Conservation (phyloP, 92 coral and sea anemone genomes). For the Bergia sp. region DNA sequence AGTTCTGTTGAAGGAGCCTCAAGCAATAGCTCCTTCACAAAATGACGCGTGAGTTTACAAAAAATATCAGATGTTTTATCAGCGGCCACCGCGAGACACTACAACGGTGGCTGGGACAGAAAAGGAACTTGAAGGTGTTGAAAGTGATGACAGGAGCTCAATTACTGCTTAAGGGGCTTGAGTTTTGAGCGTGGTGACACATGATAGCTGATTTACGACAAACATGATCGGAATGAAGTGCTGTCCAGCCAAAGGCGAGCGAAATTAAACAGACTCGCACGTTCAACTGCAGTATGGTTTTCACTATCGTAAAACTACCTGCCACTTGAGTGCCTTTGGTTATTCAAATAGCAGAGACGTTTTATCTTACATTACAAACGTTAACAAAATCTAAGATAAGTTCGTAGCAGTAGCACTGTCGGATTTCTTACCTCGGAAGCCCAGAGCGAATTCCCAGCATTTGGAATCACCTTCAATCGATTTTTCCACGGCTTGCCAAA, state of each 20-base stretch:
- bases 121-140: background rate
- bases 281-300: slow-evolving; percentile 32
- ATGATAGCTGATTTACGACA: slow-evolving; percentile 58
- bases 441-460: slow-evolving; percentile 96
- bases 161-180: slow-evolving; percentile 35
- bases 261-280: slow-evolving; percentile 41
- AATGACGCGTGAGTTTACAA: slow-evolving; percentile 55
- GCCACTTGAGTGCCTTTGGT: slow-evolving; percentile 40
- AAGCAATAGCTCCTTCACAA: slow-evolving; percentile 15
- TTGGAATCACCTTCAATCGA: slow-evolving; percentile 90
- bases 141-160: slow-evolving; percentile 52
- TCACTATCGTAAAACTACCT: slow-evolving; percentile 50
- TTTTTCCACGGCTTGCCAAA: slow-evolving; percentile 95
- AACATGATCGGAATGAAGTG: slow-evolving; percentile 66
- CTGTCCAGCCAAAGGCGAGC: slow-evolving; percentile 8
- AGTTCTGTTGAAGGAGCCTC: background rate
- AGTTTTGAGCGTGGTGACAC: slow-evolving; percentile 63
- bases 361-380: background rate
- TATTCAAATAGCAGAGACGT: background rate
- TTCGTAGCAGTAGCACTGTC: background rate
- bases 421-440: slow-evolving; percentile 77
- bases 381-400: background rate
- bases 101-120: slow-evolving; percentile 8
- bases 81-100: slow-evolving; percentile 28
- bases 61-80: slow-evolving; percentile 44